Conservation (phyloP, 2,113 vertebrate genomes). For the Myxocyprinus asiaticus region DNA sequence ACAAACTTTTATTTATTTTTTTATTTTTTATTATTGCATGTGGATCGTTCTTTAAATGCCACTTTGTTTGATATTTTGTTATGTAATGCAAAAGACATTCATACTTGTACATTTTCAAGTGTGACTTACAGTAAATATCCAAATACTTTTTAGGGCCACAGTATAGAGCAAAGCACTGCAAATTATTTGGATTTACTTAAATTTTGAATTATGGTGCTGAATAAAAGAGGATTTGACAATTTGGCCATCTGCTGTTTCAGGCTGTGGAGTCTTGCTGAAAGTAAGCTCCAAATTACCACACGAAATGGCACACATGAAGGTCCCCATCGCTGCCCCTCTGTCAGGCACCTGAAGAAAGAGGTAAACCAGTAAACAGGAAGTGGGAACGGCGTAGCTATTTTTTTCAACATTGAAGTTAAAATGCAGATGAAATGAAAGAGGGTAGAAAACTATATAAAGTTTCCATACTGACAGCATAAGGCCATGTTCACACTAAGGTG, state of each 20-base stretch:
- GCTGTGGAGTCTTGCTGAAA: constrained; percentile 70
- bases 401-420: too few relatives aligned
- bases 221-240: constrained; percentile 5
- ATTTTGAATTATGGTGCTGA: neutral
- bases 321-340: constrained; percentile 47
- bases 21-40: too few relatives aligned
- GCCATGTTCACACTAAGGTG: too few relatives aligned
- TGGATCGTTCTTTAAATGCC: too few relatives aligned
- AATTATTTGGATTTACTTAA: neutral
- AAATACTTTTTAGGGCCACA: too few relatives aligned
- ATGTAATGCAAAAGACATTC: too few relatives aligned
- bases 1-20: too few relatives aligned
- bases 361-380: constrained; percentile 36
- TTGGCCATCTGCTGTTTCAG: constrained; percentile 52
- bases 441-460: neutral
- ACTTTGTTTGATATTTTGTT: too few relatives aligned
- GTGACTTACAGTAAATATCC: too few relatives aligned
- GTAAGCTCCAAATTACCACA: constrained; percentile 64
- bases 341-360: constrained; percentile 57
- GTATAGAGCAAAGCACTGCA: neutral
- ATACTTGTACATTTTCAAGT: too few relatives aligned
- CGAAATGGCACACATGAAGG: constrained; percentile 62
- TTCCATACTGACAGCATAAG: too few relatives aligned
- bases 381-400: neutral
- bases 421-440: too few relatives aligned